phyloP scores from a whole-genome alignment of 2,797 vertebrate species.

The Smutsia temminckii region DNA sequence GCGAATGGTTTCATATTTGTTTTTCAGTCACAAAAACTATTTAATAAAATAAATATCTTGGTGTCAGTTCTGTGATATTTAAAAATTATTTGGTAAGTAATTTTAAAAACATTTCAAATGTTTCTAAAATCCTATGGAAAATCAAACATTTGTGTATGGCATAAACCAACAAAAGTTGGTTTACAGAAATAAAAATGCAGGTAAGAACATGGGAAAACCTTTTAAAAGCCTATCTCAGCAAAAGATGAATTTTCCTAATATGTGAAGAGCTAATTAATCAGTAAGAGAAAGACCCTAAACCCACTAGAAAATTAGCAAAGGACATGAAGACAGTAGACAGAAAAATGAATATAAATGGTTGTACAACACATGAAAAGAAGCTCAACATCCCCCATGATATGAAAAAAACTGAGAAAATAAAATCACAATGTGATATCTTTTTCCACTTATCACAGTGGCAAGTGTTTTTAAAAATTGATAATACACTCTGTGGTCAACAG shows the following conservation, averaged over 20 bases:
- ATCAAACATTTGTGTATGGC: not conserved
- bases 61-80: constrained; percentile 5
- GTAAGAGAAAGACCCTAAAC: not conserved
- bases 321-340: not conserved
- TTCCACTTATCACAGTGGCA: not conserved
- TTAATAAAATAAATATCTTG: constrained; percentile 23
- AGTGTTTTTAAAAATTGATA: not conserved
- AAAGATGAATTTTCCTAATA: not conserved
- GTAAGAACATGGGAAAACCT: not conserved
- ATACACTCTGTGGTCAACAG: not conserved
- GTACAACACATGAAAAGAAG: not conserved
- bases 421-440: not conserved
- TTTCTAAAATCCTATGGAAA: constrained; percentile 4
- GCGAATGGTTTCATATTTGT: not conserved
- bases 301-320: not conserved
- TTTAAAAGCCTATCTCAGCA: not conserved
- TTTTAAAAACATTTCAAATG: constrained; percentile 27
- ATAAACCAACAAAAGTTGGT: constrained; percentile 11
- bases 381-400: not conserved
- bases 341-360: not conserved
- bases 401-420: not conserved
- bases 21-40: not conserved
- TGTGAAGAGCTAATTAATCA: not conserved
- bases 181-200: not conserved
- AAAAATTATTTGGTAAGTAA: constrained; percentile 43